Evolutionary conservation across 2,797 vertebrate species (phyloP).

Genomic region (Microctenopoma stevenorrisi): DNA sequence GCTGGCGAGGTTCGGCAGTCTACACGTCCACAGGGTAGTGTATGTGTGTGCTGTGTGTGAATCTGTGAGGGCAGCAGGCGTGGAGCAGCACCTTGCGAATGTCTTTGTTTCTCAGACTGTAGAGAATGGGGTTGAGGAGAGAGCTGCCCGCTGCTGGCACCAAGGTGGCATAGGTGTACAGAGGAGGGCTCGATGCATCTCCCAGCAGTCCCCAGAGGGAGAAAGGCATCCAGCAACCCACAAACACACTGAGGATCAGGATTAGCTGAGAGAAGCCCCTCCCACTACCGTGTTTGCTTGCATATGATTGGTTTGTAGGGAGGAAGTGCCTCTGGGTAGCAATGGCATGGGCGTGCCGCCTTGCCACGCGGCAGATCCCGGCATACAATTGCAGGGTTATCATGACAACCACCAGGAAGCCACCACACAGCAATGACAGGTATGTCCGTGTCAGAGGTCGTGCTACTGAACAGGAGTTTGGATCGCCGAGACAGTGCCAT

Average conservation of each 20-base stretch:
- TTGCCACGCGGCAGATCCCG: slow-evolving; percentile 90
- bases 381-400: slow-evolving; percentile 92
- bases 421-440: slow-evolving; percentile 88
- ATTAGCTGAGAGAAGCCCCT: slow-evolving; percentile 90
- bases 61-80: slow-evolving; percentile 86
- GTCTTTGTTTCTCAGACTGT: slow-evolving; percentile 94
- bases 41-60: slow-evolving; percentile 75
- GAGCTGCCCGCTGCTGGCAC: slow-evolving; percentile 94
- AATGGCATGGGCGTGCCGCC: slow-evolving; percentile 93
- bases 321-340: slow-evolving; percentile 93
- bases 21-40: slow-evolving; percentile 92
- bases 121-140: slow-evolving; percentile 93
- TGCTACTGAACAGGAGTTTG: slow-evolving; percentile 86
- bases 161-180: slow-evolving; percentile 91
- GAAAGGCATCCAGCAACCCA: slow-evolving; percentile 96
- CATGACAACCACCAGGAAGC: slow-evolving; percentile 88
- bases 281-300: slow-evolving; percentile 82
- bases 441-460: slow-evolving; percentile 89
- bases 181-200: slow-evolving; percentile 84
- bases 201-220: slow-evolving; percentile 91
- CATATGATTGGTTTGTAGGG: slow-evolving; percentile 83
- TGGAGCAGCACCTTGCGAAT: slow-evolving; percentile 92
- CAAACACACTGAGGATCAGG: slow-evolving; percentile 90
- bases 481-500: slow-evolving; percentile 90
- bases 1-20: slow-evolving; percentile 42